A percentile compares a stretch with the other conserved stretches of the same genome.
phyloP scores from a whole-genome alignment of 2,888 invertebrate genomes.

The Agriotes lineatus region DNA sequence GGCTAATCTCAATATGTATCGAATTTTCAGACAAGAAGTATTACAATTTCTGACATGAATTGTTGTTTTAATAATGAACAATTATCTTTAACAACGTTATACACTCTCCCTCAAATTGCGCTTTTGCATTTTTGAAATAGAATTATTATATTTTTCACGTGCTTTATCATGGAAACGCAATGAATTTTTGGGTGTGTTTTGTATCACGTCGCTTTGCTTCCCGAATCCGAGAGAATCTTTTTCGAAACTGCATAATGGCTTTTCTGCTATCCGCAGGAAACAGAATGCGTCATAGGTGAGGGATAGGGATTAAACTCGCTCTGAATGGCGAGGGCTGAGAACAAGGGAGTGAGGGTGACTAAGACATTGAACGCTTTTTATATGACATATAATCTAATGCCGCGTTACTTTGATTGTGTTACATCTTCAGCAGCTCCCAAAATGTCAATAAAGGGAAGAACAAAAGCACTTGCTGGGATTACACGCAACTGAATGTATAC shows the following conservation, averaged over 20 bases:
- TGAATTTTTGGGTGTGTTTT: too few relatives aligned
- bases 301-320: constrained; percentile 56
- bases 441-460: constrained; percentile 14
- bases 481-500: too few relatives aligned
- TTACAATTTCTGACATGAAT: too few relatives aligned
- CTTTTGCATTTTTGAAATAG: too few relatives aligned
- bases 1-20: background rate
- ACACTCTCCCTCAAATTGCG: too few relatives aligned
- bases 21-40: constrained; percentile 8
- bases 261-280: constrained; percentile 36
- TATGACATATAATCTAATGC: constrained; percentile 57
- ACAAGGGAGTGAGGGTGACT: constrained; percentile 54
- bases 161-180: too few relatives aligned
- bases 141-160: background rate
- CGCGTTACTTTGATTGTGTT: constrained; percentile 55
- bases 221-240: constrained; percentile 22
- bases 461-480: background rate
- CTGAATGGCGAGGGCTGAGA: constrained; percentile 54
- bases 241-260: constrained; percentile 32
- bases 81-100: too few relatives aligned
- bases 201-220: background rate
- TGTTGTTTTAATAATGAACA: too few relatives aligned
- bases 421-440: constrained; percentile 29
- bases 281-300: constrained; percentile 58
- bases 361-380: constrained; percentile 56